Evolutionary conservation across 2,888 invertebrate genomes (phyloP).

Genomic region (Pimpla rufipes): DNA sequence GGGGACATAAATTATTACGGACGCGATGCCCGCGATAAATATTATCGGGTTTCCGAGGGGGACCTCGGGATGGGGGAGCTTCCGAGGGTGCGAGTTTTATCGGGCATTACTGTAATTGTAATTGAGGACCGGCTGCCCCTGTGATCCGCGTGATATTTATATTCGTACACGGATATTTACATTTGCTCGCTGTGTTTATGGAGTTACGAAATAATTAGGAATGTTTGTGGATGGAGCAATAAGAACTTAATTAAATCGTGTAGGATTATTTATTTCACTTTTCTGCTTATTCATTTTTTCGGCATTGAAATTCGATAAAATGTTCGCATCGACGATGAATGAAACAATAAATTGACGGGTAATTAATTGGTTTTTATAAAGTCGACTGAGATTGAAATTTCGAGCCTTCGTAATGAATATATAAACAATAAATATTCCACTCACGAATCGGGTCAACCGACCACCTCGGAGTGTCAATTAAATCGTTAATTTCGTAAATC

Average conservation of each 20-base stretch:
- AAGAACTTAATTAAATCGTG: too few species aligned
- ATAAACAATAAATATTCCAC: background rate
- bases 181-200: background rate
- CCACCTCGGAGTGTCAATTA: constrained; percentile 53
- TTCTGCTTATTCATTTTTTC: background rate
- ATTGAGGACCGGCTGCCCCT: constrained; percentile 21
- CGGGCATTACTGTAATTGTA: constrained; percentile 61
- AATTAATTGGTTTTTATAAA: background rate
- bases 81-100: constrained; percentile 65
- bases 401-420: background rate
- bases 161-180: background rate
- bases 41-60: background rate
- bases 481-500: constrained; percentile 16
- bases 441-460: background rate
- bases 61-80: constrained; percentile 6
- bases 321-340: too few species aligned
- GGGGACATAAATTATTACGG: constrained; percentile 59
- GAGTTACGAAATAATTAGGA: too few species aligned
- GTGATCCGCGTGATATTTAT: background rate
- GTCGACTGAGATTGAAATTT: background rate
- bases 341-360: background rate
- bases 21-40: constrained; percentile 16
- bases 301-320: too few species aligned
- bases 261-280: too few species aligned
- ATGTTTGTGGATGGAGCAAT: too few species aligned